Conservation (phyloP, 2,113 vertebrate species). For the Crotalus horridus region DNA sequence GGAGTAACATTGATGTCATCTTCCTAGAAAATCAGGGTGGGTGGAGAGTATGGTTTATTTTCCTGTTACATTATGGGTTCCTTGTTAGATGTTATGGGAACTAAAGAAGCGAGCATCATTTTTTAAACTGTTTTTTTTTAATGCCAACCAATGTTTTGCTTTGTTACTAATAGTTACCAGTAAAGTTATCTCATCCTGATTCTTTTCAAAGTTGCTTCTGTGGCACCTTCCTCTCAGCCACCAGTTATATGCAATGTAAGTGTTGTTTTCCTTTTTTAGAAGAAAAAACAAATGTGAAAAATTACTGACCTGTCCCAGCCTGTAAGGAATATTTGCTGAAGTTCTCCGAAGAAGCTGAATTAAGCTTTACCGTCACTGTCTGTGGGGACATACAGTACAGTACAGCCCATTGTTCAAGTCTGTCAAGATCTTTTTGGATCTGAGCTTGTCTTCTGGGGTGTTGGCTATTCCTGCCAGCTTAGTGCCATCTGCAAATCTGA, state of each 20-base stretch:
- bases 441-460: no score
- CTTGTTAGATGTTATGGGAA: not conserved
- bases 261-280: not conserved
- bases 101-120: not conserved
- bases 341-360: not conserved
- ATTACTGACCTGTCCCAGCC: constrained; percentile 2
- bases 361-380: not conserved
- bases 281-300: not conserved
- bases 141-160: not conserved
- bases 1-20: not conserved
- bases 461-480: no score
- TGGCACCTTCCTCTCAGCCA: not conserved
- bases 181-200: not conserved
- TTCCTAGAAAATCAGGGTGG: not conserved
- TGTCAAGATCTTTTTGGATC: no score
- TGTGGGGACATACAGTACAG: not conserved
- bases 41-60: not conserved
- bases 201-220: not conserved
- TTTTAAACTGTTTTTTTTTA: not conserved
- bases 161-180: not conserved
- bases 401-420: no score
- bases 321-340: constrained; percentile 15
- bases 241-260: not conserved
- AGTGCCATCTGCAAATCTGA: no score
- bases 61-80: not conserved